Percentiles rank a stretch among this genome's conserved stretches.
Evolutionary conservation across 2,888 invertebrate genomes (phyloP).

Genomic region (Platycheirus rosarum): DNA sequence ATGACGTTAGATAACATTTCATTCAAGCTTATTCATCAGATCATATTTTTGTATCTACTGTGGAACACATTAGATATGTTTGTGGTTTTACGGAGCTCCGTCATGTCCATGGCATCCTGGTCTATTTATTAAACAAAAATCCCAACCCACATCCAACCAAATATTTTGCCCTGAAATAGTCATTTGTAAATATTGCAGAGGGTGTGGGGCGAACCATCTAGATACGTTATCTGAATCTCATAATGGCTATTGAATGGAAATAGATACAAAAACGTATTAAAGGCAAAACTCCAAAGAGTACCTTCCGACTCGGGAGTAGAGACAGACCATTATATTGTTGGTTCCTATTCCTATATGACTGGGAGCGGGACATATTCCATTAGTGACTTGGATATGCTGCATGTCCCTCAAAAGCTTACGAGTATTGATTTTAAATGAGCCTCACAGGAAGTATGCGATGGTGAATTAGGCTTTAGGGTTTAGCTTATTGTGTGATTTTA

Average conservation of each 20-base stretch:
- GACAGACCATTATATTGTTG: neutral
- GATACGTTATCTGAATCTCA: slow-evolving; percentile 19
- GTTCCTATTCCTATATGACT: neutral
- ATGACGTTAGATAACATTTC: slow-evolving; percentile 27
- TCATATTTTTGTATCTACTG: neutral
- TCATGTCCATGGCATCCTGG: slow-evolving; percentile 36
- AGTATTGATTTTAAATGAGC: slow-evolving; percentile 2
- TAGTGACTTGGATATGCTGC: neutral
- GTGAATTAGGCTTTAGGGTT: slow-evolving; percentile 6
- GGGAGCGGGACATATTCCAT: slow-evolving; percentile 6
- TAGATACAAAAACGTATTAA: slow-evolving; percentile 14
- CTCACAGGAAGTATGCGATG: neutral
- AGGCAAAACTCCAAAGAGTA: neutral
- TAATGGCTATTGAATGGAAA: slow-evolving; percentile 51
- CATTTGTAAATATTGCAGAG: neutral
- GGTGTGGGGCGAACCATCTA: neutral
- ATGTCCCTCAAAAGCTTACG: neutral
- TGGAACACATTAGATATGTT: neutral
- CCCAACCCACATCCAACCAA: slow-evolving; percentile 19
- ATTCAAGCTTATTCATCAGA: slow-evolving; percentile 22
- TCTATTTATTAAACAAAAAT: slow-evolving; percentile 22
- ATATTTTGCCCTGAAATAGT: slow-evolving; percentile 12
- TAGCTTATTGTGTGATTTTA: slow-evolving; percentile 12
- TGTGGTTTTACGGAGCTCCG: neutral
- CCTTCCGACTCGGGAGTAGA: neutral